Conservation (phyloP, 1,140 invertebrate genomes). For the Archivesica marissinica region DNA sequence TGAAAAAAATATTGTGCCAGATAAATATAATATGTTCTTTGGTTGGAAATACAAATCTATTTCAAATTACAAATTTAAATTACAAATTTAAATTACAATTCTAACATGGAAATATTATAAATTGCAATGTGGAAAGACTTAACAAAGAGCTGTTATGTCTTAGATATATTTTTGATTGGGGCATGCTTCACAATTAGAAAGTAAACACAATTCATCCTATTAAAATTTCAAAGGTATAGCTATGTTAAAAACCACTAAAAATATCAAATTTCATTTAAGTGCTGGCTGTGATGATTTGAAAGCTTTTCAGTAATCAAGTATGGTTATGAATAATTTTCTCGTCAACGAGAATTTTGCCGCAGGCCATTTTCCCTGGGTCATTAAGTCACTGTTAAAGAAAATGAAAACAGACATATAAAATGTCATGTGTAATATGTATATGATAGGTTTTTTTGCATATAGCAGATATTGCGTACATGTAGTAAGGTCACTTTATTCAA, state of each 20-base stretch:
- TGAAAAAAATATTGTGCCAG: background rate
- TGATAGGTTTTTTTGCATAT: too few relatives aligned
- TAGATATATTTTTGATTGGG: constrained; percentile 1
- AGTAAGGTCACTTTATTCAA: too few relatives aligned
- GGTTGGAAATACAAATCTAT: constrained; percentile 7
- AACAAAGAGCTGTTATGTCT: constrained; percentile 7
- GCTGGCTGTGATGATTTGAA: constrained; percentile 21
- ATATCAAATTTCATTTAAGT: constrained; percentile 57
- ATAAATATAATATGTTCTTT: constrained; percentile 10
- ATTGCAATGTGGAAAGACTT: constrained; percentile 33
- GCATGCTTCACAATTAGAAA: constrained; percentile 22
- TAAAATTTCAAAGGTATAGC: constrained; percentile 30
- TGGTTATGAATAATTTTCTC: constrained; percentile 52
- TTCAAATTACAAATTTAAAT: constrained; percentile 25
- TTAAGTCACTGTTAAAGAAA: constrained; percentile 24
- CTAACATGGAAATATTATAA: background rate
- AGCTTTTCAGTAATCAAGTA: constrained; percentile 40
- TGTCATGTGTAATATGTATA: too few relatives aligned
- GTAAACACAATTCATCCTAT: constrained; percentile 26
- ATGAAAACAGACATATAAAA: background rate
- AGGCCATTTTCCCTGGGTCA: constrained; percentile 43
- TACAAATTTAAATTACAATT: background rate
- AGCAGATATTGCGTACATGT: too few relatives aligned
- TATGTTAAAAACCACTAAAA: constrained; percentile 43
- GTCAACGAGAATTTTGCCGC: constrained; percentile 2